Base-by-base conservation (phyloP, 2,797 vertebrate species). In the Telmatherina bonti region DNA sequence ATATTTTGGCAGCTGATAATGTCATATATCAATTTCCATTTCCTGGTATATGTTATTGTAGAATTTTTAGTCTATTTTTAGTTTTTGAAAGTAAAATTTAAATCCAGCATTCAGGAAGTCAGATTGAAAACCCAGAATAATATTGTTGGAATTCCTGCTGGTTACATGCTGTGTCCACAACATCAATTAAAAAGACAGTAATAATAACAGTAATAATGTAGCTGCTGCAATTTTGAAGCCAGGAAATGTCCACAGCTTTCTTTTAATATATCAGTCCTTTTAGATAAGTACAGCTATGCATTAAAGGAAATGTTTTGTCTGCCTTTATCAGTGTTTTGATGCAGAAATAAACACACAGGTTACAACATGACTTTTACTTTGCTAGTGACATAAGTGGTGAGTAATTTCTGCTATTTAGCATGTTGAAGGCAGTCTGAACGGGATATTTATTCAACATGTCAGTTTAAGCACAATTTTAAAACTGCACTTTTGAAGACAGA, bases 401-500 rank as follows among this genome's bases (percentile, higher is more conserved):
- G 22, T 8, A 13, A 22, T 62, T 30, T 56, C 26, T 51, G 29
- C 31, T n/a, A 38, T 47, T 55, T 4, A 3, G 38, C 6, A 31
- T n/a, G 24, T 27, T 43, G 0, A 27, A 35, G 9, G 16, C 38
- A 5, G 33, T 47, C 26, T 22, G 10, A 66, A 22, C n/a, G n/a
- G n/a, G n/a, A n/a, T n/a, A n/a, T n/a, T n/a, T n/a, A n/a, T n/a
- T n/a, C n/a, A 61, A 63, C 30, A 53, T 36, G 22, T 62, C 51
- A 31, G 18, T 47, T 74, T 11, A 45, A 54, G 24, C 7, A 2
- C 9, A 41, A 7, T 53, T 60, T 62, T 60, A 35, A 54, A 69
- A 10, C 12, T 15, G 2, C 16, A 52, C 18, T 63, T 24, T 60
- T 49, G 7, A 2, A 56, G 55, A 59, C 66, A 64, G 7, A 75